Evolutionary conservation across 2,888 invertebrate genomes (phyloP), one percentile per base, ranked within the genome.

Genomic region (Chalcosyrphus nemorum): DNA sequence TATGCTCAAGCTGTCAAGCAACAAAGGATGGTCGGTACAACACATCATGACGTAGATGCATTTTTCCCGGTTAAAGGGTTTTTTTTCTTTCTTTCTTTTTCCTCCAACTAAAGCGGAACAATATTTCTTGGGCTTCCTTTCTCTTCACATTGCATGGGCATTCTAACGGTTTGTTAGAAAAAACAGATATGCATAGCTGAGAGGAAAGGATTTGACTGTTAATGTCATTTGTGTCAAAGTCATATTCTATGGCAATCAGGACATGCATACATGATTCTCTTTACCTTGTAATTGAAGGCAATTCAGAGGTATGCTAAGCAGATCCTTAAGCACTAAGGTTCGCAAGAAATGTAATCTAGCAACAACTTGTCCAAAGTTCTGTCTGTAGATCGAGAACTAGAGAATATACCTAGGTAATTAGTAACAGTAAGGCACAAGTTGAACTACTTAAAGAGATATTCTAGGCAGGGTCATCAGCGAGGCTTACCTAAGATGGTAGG

Each of bases 1-100:
- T 75, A 81, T 81, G 76, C 71, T 81, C 59, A 81, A 63, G 29
- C 43, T 76, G 81, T 77, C 81, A 45, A 38, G 63, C 27, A 65
- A 84, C 70, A 75, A 84, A 65, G 70, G 59, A 84, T 81, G 57
- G 38, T 52, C 59, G 52, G 2, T 57, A 59, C 70, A 81, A 75
- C 70, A 74, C 80, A 84, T 84, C 80, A 80, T 50, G 80, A 84
- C 78, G 74, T 80, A 70, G 84, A 84, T 84, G 84, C 84, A 84
- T 75, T 84, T 84, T 84, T 80, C 43, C 74, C 80, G 80, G 82
- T 68, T 43, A 15, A 15, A 32, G 32, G 66, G 41, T 56, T 76
- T 41, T 68, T 50, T n/a, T n/a, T 27, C 6, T n/a, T n/a, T n/a
- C n/a, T n/a, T n/a, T n/a, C n/a, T n/a, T n/a, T n/a, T n/a, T n/a